Percentiles rank a stretch among this genome's conserved stretches.
Conservation (phyloP, 2,888 invertebrate species). For the Diploptera punctata region DNA sequence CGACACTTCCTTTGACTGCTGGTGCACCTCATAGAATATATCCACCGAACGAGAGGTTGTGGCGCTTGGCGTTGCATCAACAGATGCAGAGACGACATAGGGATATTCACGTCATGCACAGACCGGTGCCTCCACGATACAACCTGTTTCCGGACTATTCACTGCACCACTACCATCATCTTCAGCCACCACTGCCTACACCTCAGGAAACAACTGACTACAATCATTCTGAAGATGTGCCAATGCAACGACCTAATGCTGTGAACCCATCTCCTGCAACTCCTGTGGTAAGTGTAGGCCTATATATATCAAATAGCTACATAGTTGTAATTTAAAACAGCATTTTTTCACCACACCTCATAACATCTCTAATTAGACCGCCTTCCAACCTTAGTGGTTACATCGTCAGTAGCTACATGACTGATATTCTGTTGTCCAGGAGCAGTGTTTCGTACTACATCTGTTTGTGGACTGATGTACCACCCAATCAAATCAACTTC, state of each 20-base stretch:
- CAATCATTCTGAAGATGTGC: slow-evolving; percentile 55
- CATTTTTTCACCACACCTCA: no score
- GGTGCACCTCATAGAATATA: slow-evolving; percentile 65
- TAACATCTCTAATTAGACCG: no score
- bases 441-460: no score
- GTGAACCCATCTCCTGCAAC: slow-evolving; percentile 30
- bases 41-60: slow-evolving; percentile 75
- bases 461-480: no score
- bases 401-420: no score
- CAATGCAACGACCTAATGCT: slow-evolving; percentile 40
- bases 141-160: slow-evolving; percentile 24
- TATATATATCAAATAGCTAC: no score
- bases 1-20: slow-evolving; percentile 51
- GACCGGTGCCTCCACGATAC: no score
- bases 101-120: slow-evolving; percentile 35
- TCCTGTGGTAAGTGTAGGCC: slow-evolving; percentile 23
- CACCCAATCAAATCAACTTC: no score
- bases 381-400: no score
- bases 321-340: no score
- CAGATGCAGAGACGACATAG: slow-evolving; percentile 61
- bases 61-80: slow-evolving; percentile 75
- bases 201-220: slow-evolving; percentile 57
- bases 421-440: no score
- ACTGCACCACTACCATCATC: slow-evolving; percentile 45
- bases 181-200: slow-evolving; percentile 48